Evolutionary conservation across 2,888 invertebrate species (phyloP), one percentile per base, ranked within the genome.

Genomic region (Agrotis segetum): DNA sequence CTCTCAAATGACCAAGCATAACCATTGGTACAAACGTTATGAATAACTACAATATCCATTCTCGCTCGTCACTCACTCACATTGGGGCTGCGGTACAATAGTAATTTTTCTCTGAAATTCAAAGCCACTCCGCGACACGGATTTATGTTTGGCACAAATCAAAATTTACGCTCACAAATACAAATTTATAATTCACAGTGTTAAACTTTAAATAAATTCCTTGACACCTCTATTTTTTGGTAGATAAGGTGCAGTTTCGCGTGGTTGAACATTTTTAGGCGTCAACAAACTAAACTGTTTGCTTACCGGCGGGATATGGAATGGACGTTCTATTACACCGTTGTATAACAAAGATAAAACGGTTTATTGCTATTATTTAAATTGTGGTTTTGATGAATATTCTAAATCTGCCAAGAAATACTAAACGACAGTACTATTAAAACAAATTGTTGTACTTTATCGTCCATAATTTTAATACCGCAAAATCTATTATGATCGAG

Each of bases 61-160:
- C 67, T 67, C 73, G 68, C 59, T 72, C 71, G 59, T 29, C 74
- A 77, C 62, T 29, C 74, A 77, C 74, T 79, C 63, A 55, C 29
- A 74, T 29, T 58, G 52, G 17, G 67, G 68, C 46, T 64, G 53
- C 29, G 68, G 71, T 64, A 81, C 67, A 77, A 82, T 76, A 78
- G 75, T 78, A 64, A 71, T 82, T 84, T 86, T 82, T 80, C 81
- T 69, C 74, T 79, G 79, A 83, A 84, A 86, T 85, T 82, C 84
- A 80, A 82, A 85, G 79, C 84, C 88, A 81, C 81, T 79, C 61
- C 19, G 71, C 74, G 76, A 87, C 84, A 70, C 55, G 77, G 82
- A 87, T 85, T 88, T 85, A 88, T 88, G 87, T 82, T 77, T 81
- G 76, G 80, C 85, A 89, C 85, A 89, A 87, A 88, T 88, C 87